Percentiles rank a stretch among this genome's conserved stretches.
phyloP scores from a whole-genome alignment of 2,113 vertebrate genomes.

The Alethe castanea region DNA sequence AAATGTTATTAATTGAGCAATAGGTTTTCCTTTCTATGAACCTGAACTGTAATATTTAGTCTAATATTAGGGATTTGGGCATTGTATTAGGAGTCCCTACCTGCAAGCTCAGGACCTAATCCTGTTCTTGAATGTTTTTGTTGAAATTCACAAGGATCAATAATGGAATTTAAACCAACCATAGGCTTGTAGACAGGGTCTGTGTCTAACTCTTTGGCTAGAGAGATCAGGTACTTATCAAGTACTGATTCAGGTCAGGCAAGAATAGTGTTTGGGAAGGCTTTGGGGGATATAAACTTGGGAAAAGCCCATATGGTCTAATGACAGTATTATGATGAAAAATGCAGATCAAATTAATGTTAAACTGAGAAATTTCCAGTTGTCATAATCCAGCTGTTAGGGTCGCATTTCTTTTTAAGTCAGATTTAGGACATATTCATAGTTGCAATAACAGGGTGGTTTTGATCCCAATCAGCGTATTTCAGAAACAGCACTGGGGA shows the following conservation, averaged over 20 bases:
- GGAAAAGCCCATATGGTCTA: not conserved
- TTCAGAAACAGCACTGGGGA: not conserved
- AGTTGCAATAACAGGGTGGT: not conserved
- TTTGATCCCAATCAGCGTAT: not conserved
- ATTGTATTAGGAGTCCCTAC: not conserved
- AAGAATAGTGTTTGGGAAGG: not conserved
- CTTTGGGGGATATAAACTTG: not conserved
- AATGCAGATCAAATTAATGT: not conserved
- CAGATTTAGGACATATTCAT: not conserved
- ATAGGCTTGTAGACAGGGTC: not conserved
- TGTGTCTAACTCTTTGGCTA: not conserved
- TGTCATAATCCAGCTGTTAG: not conserved
- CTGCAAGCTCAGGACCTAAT: not conserved
- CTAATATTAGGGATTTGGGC: not conserved
- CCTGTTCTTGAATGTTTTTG: not conserved
- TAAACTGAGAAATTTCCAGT: not conserved
- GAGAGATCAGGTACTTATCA: not conserved
- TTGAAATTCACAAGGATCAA: not conserved
- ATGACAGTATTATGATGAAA: not conserved
- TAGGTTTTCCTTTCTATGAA: not conserved
- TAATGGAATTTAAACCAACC: not conserved
- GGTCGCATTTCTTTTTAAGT: not conserved
- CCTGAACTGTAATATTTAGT: constrained; percentile 2
- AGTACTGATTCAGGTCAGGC: not conserved
- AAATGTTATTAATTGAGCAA: not conserved